These are phyloP conservation scores for Plemyria rubiginata DNA, from an alignment of 2,888 invertebrate species.

Conservation along the genomic window DNA sequence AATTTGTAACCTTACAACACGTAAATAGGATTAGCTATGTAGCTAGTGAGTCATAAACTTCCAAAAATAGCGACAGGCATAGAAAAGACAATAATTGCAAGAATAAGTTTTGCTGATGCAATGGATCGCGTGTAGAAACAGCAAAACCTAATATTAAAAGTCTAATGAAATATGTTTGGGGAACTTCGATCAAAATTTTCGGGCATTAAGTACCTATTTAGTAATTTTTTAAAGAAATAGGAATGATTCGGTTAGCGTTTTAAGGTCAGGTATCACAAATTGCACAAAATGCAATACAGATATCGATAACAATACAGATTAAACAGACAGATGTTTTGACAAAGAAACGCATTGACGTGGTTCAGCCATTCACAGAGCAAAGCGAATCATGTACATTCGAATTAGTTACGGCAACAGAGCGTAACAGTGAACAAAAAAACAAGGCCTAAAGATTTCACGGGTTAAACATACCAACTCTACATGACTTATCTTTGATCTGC, in stretches of 20 bases:
- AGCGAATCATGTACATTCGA: neutral
- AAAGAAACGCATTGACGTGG: conserved; percentile 7
- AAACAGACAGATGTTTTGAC: conserved; percentile 3
- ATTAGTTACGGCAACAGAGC: conserved; percentile 17
- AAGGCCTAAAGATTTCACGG: conserved; percentile 10
- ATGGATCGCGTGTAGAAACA: conserved; percentile 28
- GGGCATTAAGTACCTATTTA: no score
- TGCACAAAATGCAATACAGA: neutral
- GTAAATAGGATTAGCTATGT: neutral
- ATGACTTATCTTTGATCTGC: neutral
- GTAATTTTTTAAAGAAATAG: no score
- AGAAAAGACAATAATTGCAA: conserved; percentile 15
- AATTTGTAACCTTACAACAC: neutral
- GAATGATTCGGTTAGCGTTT: no score
- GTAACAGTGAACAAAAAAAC: conserved; percentile 11
- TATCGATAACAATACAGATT: conserved; percentile 3
- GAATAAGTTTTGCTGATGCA: conserved; percentile 37
- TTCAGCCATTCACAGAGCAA: conserved; percentile 4
- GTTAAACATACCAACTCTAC: conserved; percentile 1
- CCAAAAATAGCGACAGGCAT: conserved; percentile 25
- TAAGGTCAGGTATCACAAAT: conserved; percentile 2
- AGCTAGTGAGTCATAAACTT: conserved; percentile 13
- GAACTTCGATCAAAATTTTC: no score
- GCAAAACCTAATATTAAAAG: conserved; percentile 22
- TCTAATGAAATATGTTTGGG: neutral